phyloP scores from a whole-genome alignment of 2,888 invertebrate species.

The Hypselothyrea guttata region DNA sequence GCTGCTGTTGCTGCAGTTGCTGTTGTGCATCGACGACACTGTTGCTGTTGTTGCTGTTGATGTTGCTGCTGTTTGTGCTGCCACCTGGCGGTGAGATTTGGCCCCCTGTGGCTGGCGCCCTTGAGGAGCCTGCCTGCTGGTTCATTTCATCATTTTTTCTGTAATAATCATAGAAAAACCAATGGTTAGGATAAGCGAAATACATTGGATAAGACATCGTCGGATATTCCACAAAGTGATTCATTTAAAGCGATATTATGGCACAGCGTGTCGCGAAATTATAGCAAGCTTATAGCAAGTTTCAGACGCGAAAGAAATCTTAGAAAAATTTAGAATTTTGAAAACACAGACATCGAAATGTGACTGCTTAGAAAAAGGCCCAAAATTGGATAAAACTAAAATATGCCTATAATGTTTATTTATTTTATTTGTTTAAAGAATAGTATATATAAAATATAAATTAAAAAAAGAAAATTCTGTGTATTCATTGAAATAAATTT shows the following conservation, averaged over 20 bases:
- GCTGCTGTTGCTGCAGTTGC: slow-evolving; percentile 54
- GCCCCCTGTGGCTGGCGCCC: slow-evolving; percentile 83
- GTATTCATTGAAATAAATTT: no score
- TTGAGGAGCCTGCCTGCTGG: slow-evolving; percentile 83
- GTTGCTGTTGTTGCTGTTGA: slow-evolving; percentile 76
- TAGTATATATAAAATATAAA: no score
- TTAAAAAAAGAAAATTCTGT: no score
- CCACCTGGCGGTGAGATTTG: slow-evolving; percentile 82
- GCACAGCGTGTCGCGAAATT: no score
- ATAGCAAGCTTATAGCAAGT: no score
- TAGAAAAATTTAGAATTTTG: background rate
- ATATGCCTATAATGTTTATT: no score
- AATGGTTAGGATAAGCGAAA: slow-evolving; percentile 30
- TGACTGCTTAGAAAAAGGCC: background rate
- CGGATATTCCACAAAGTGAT: no score
- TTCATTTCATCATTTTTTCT: slow-evolving; percentile 83
- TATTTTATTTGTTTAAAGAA: no score
- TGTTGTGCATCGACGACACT: slow-evolving; percentile 44
- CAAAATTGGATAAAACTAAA: no score
- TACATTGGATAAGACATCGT: background rate
- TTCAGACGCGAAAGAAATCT: no score
- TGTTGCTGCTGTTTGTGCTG: slow-evolving; percentile 76
- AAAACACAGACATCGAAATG: background rate
- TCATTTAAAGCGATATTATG: no score
- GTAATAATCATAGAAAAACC: slow-evolving; percentile 48